These are phyloP conservation scores for Psix sp. DNA, from an alignment of 1,140 invertebrate genomes.

Conservation along the genomic window DNA sequence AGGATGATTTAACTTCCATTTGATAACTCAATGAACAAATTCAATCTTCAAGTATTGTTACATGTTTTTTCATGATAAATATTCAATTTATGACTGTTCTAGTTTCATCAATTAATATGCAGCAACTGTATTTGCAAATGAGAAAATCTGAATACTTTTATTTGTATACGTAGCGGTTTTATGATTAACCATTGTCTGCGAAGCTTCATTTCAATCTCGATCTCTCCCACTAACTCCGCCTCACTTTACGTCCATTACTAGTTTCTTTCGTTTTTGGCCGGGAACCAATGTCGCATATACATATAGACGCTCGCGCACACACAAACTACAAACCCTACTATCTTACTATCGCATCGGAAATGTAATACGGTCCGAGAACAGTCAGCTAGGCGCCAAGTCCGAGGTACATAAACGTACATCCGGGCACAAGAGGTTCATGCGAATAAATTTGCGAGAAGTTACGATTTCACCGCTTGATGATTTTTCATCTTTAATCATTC, in stretches of 20 bases:
- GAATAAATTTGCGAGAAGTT: slow-evolving; percentile 52
- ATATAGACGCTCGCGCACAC: slow-evolving; percentile 1
- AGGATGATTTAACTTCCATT: too few relatives aligned
- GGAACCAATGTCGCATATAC: slow-evolving; percentile 50
- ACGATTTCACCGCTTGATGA: slow-evolving; percentile 34
- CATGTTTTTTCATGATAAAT: too few relatives aligned
- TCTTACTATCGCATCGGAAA: slow-evolving; percentile 54
- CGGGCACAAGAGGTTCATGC: slow-evolving; percentile 46
- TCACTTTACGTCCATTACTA: slow-evolving; percentile 38
- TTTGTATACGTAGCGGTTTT: slow-evolving; percentile 36
- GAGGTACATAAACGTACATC: slow-evolving; percentile 51
- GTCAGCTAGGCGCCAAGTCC: slow-evolving; percentile 68
- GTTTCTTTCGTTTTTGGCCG: slow-evolving; percentile 56
- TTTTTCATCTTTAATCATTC: slow-evolving; percentile 50
- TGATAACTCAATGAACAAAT: too few relatives aligned
- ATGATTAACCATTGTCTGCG: slow-evolving; percentile 47
- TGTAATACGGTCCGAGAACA: slow-evolving; percentile 61
- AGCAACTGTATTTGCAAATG: too few relatives aligned
- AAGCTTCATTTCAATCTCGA: slow-evolving; percentile 43
- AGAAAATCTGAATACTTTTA: slow-evolving; percentile 33
- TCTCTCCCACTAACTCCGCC: slow-evolving; percentile 10
- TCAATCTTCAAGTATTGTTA: too few relatives aligned
- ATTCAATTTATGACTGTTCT: too few relatives aligned
- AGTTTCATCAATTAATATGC: too few relatives aligned
- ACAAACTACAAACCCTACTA: slow-evolving; percentile 15